Evolutionary conservation across 2,888 invertebrate species (phyloP).

Genomic region (Melikaiella ostensackeni): DNA sequence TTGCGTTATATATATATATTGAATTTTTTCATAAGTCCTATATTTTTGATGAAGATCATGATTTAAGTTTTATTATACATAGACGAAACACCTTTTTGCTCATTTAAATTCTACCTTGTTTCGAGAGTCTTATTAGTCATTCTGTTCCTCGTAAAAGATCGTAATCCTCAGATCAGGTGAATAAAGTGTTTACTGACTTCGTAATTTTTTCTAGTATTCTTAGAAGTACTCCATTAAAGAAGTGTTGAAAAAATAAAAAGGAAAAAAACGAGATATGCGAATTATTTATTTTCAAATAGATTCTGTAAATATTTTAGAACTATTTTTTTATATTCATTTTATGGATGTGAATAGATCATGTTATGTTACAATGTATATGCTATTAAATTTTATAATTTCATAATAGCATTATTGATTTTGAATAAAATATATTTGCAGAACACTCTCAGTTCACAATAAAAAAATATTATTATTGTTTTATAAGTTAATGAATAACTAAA

Average conservation of each 20-base stretch:
- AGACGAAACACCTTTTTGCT: conserved; percentile 3
- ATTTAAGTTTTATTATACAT: not conserved
- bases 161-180: conserved; percentile 23
- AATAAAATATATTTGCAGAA: too few species aligned
- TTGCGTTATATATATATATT: not conserved
- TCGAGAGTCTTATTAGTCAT: conserved; percentile 21
- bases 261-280: not conserved
- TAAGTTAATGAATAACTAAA: too few species aligned
- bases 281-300: not conserved
- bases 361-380: too few species aligned
- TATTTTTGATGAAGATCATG: not conserved
- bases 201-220: conserved; percentile 14
- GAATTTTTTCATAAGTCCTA: not conserved
- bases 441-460: too few species aligned
- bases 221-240: conserved; percentile 22
- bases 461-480: too few species aligned
- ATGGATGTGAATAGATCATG: too few species aligned
- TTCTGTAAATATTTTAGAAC: too few species aligned
- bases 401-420: too few species aligned
- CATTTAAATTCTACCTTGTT: conserved; percentile 2
- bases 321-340: too few species aligned
- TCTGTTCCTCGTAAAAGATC: conserved; percentile 27
- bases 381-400: too few species aligned
- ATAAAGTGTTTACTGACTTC: conserved; percentile 19
- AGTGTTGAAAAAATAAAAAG: not conserved